These are phyloP conservation scores for Morpho achilles DNA, from an alignment of 2,888 invertebrate genomes.

Conservation along the genomic window DNA sequence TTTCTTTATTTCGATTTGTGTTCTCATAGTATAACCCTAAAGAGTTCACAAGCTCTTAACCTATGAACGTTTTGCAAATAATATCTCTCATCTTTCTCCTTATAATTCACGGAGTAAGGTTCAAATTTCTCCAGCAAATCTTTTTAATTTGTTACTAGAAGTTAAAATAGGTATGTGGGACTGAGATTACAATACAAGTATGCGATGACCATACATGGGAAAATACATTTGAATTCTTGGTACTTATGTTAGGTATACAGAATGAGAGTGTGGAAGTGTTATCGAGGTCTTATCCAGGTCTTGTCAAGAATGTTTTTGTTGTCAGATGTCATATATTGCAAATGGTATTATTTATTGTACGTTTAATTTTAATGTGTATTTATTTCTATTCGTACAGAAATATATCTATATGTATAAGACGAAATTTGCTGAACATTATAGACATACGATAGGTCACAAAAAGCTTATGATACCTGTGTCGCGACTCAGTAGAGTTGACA, in stretches of 20 bases:
- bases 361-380: too few species aligned
- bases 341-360: too few species aligned
- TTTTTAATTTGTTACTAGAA: conserved; percentile 18
- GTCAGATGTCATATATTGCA: too few species aligned
- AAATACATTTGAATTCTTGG: conserved; percentile 25
- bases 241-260: conserved; percentile 15
- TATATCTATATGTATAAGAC: too few species aligned
- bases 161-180: conserved; percentile 16
- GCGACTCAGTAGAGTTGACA: too few species aligned
- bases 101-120: conserved; percentile 17
- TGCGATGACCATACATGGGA: conserved; percentile 27
- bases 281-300: conserved; percentile 3
- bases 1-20: too few species aligned
- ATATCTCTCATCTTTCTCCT: conserved; percentile 16
- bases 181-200: conserved; percentile 11
- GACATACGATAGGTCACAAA: too few species aligned
- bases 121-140: conserved; percentile 17
- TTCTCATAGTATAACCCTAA: neutral
- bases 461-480: too few species aligned
- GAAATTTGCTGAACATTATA: too few species aligned
- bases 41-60: neutral
- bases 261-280: conserved; percentile 6
- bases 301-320: neutral
- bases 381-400: too few species aligned
- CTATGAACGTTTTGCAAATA: conserved; percentile 19